A percentile compares a stretch with the other conserved stretches of the same genome.
These are phyloP conservation scores for Neosilurus hyrtlii DNA, from an alignment of 2,797 vertebrate species.

Conservation along the genomic window DNA sequence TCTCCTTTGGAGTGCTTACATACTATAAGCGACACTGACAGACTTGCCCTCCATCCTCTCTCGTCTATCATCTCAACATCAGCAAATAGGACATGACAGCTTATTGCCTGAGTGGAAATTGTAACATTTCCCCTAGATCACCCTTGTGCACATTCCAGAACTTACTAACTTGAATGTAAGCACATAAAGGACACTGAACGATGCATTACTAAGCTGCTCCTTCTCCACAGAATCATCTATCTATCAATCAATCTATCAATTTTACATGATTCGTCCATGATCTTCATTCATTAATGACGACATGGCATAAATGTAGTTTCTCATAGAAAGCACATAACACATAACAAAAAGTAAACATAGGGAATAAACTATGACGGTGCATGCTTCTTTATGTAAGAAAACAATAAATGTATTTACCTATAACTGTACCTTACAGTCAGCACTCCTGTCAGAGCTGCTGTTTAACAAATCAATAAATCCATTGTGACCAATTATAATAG, in stretches of 20 bases:
- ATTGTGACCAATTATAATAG: not conserved
- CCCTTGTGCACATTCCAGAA: not conserved
- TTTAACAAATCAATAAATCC: not conserved
- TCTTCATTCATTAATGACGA: not conserved
- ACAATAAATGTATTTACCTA: not conserved
- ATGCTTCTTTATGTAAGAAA: not conserved
- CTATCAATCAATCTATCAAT: too few relatives aligned
- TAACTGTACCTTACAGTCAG: not conserved
- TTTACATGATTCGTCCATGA: not conserved
- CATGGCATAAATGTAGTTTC: not conserved
- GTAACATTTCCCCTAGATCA: not conserved
- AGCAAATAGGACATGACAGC: constrained; percentile 1
- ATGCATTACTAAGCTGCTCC: not conserved
- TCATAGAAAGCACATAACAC: not conserved
- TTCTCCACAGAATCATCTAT: not conserved
- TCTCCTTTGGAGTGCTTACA: not conserved
- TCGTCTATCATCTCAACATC: not conserved
- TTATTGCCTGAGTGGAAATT: not conserved
- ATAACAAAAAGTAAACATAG: not conserved
- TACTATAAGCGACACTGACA: constrained; percentile 6
- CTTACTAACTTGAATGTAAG: not conserved
- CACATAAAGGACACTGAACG: not conserved
- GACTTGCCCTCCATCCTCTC: not conserved
- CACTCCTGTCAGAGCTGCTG: not conserved
- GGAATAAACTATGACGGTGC: not conserved